Conservation (phyloP, 1,140 invertebrate species). For the Platorchestia sp. region DNA sequence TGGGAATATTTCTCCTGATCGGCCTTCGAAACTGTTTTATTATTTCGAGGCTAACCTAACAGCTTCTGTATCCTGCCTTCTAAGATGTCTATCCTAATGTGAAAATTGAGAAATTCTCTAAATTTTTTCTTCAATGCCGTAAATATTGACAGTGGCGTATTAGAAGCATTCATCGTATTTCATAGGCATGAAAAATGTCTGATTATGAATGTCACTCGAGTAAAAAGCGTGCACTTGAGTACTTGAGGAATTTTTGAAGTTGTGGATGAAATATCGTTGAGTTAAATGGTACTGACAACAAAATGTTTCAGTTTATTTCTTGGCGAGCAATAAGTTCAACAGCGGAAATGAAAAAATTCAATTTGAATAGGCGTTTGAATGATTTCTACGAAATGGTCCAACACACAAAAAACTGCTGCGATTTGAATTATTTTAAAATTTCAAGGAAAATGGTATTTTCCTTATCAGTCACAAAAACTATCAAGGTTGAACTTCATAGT, state of each 20-base stretch:
- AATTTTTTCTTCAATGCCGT: background rate
- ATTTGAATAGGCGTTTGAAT: too few species aligned
- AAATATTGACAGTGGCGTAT: background rate
- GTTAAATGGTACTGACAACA: background rate
- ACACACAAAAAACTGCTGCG: too few species aligned
- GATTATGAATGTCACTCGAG: background rate
- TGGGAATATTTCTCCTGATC: too few species aligned
- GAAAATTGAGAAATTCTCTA: background rate
- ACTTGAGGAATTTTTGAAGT: background rate
- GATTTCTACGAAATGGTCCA: too few species aligned
- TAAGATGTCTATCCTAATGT: background rate
- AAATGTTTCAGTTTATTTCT: too few species aligned
- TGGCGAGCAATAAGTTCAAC: too few species aligned
- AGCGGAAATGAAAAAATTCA: too few species aligned
- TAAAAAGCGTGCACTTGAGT: background rate
- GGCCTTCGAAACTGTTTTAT: background rate
- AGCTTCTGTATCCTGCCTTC: background rate
- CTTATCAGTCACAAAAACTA: too few species aligned
- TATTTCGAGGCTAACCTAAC: background rate
- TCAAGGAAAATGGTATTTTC: too few species aligned
- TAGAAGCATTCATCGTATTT: background rate
- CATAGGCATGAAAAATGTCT: background rate
- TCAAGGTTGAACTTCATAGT: too few species aligned
- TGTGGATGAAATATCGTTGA: background rate
- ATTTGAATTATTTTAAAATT: too few species aligned